These are phyloP conservation scores for Agraylea sexmaculata DNA, from an alignment of 1,140 invertebrate species.

Conservation along the genomic window DNA sequence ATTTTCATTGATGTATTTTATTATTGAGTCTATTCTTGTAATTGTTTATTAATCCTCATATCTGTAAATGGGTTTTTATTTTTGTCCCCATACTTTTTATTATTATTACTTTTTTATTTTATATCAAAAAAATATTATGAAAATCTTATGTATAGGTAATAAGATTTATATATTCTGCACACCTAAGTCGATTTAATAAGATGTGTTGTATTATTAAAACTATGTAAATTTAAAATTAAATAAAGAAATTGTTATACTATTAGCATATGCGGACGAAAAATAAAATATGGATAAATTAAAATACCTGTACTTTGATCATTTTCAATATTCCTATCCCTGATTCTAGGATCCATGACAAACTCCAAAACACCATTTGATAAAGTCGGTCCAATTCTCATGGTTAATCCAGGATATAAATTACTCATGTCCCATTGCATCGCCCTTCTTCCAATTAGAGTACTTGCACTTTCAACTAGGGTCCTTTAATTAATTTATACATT, in stretches of 20 bases:
- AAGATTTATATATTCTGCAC: too few relatives aligned
- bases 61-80: too few relatives aligned
- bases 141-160: too few relatives aligned
- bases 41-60: too few relatives aligned
- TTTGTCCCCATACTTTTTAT: background rate
- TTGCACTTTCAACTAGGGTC: conserved; percentile 53
- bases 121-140: too few relatives aligned
- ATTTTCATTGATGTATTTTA: too few relatives aligned
- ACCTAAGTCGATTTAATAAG: too few relatives aligned
- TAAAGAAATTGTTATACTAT: background rate
- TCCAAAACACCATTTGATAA: conserved; percentile 51
- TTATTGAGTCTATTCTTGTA: too few relatives aligned
- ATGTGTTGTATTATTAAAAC: too few relatives aligned
- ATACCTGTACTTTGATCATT: conserved; percentile 39
- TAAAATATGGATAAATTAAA: conserved; percentile 10
- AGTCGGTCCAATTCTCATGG: conserved; percentile 56
- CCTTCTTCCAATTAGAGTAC: conserved; percentile 54
- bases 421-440: conserved; percentile 60
- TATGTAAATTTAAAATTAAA: conserved; percentile 1
- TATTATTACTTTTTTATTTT: background rate
- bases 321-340: conserved; percentile 27
- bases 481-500: conserved; percentile 20
- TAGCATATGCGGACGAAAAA: too few relatives aligned
- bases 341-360: conserved; percentile 53
- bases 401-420: conserved; percentile 54